Evolutionary conservation across 1,140 invertebrate species (phyloP).

Genomic region (Drosophila suzukii): DNA sequence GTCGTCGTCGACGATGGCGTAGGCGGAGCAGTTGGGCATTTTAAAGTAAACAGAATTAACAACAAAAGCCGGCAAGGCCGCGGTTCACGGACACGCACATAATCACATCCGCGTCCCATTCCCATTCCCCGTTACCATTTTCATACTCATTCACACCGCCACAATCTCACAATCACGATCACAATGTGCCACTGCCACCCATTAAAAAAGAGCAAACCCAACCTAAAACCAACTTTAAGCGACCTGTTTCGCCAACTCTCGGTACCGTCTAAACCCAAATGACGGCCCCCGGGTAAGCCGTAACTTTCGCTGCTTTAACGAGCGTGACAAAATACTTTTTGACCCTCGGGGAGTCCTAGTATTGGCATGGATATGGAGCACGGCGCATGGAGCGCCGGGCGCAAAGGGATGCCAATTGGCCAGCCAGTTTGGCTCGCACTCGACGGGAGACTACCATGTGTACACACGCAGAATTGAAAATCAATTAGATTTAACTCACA

Average conservation of each 20-base stretch:
- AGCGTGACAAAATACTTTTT: conserved; percentile 37
- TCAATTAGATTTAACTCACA: not conserved
- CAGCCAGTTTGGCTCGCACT: not conserved
- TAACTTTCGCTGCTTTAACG: conserved; percentile 55
- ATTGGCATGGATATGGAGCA: too few relatives aligned
- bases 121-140: not conserved
- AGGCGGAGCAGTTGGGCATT: conserved; percentile 50
- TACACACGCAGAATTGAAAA: not conserved
- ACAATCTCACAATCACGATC: conserved; percentile 42
- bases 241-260: conserved; percentile 1
- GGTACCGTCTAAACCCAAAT: not conserved
- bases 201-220: conserved; percentile 49
- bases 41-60: conserved; percentile 80
- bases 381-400: not conserved
- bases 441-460: not conserved
- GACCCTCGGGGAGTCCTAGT: not conserved
- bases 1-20: not conserved
- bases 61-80: conserved; percentile 73
- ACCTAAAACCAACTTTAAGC: conserved; percentile 17
- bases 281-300: conserved; percentile 25
- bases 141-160: conserved; percentile 19
- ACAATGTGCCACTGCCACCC: conserved; percentile 28
- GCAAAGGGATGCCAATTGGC: not conserved
- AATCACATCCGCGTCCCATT: conserved; percentile 16
- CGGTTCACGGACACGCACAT: conserved; percentile 38